Percentiles rank a stretch among this genome's conserved stretches.
These are phyloP conservation scores for Aurelia aurita complex sp. Pacific DNA, from an alignment of 30 jellyfish, hydroid and myxozoan genomes.

Conservation along the genomic window DNA sequence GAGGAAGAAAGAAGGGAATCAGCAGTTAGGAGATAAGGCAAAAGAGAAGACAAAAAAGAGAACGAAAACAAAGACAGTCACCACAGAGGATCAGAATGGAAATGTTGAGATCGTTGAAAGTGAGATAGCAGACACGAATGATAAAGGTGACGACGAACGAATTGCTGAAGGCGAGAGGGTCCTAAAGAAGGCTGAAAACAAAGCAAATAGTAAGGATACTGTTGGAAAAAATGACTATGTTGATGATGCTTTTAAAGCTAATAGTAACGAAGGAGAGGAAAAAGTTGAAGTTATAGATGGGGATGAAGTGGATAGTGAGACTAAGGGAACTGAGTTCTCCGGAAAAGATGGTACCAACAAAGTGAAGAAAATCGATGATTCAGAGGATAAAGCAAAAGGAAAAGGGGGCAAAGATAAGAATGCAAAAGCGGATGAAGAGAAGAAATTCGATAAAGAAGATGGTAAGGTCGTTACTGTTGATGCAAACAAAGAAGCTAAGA, in stretches of 20 bases:
- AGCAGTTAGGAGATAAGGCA: not conserved
- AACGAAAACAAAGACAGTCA: slow-evolving; percentile 1
- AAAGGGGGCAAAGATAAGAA: slow-evolving; percentile 4
- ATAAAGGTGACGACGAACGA: slow-evolving; percentile 45
- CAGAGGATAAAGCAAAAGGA: slow-evolving; percentile 3
- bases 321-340: too few relatives aligned
- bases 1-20: not conserved
- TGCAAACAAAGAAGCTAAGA: too few relatives aligned
- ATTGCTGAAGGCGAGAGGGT: slow-evolving; percentile 20
- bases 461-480: not conserved
- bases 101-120: slow-evolving; percentile 28
- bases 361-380: not conserved
- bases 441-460: not conserved
- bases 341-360: not conserved
- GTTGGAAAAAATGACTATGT: not conserved
- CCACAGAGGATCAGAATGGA: slow-evolving; percentile 33
- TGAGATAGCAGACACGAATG: slow-evolving; percentile 20
- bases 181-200: not conserved
- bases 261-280: not conserved
- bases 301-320: not conserved
- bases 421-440: not conserved
- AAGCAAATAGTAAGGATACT: not conserved
- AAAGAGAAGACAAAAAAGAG: not conserved
- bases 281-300: not conserved
- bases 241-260: not conserved